phyloP scores from a whole-genome alignment of 2,113 vertebrate genomes.

The Coryphaenoides rupestris region DNA sequence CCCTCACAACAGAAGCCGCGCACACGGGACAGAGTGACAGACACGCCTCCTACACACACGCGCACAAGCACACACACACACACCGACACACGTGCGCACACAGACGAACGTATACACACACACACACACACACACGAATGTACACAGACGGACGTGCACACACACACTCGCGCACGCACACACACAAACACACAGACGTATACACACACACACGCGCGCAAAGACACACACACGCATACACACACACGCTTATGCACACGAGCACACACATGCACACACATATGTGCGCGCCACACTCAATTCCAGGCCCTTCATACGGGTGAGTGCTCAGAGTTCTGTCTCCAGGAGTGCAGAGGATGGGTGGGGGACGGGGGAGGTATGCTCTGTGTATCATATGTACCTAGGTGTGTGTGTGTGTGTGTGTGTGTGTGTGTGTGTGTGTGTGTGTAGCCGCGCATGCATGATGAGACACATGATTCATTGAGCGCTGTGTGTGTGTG shows the following conservation, averaged over 20 bases:
- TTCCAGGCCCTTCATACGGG: no score
- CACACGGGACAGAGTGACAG: constrained; percentile 27
- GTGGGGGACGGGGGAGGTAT: no score
- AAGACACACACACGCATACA: no score
- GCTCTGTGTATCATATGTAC: no score
- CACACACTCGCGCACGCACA: background rate
- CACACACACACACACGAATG: background rate
- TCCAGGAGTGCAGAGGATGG: no score
- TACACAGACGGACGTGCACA: background rate
- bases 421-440: background rate
- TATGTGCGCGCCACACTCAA: no score
- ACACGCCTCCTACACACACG: constrained; percentile 23
- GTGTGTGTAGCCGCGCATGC: background rate
- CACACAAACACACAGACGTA: background rate
- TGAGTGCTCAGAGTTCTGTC: no score
- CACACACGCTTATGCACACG: no score
- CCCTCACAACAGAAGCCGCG: constrained; percentile 31
- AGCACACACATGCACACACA: no score
- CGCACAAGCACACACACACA: constrained; percentile 9
- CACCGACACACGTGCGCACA: background rate
- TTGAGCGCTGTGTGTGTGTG: background rate
- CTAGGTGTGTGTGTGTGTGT: background rate
- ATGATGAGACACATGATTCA: no score
- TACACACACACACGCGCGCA: no score
- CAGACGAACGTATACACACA: background rate